These are phyloP conservation scores for Sander lucioperca DNA, from an alignment of 2,113 vertebrate species.

Conservation along the genomic window DNA sequence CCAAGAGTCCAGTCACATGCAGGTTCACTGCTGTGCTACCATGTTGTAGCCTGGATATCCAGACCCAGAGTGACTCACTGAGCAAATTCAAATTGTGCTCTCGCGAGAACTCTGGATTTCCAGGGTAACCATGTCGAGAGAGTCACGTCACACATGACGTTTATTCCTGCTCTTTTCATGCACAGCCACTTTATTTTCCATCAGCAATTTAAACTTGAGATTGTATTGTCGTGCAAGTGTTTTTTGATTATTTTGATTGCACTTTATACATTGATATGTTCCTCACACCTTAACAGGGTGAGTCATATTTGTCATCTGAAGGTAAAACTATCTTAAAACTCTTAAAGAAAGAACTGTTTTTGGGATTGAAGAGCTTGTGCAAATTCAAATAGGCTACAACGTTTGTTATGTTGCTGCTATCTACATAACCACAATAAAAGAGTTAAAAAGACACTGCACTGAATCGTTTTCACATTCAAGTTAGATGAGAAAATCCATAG, in stretches of 20 bases:
- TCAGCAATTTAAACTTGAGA: neutral
- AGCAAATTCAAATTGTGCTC: no score
- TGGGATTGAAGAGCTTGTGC: no score
- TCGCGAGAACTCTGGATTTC: no score
- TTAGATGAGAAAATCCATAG: no score
- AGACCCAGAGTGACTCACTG: no score
- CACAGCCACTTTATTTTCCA: neutral
- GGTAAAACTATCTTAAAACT: neutral
- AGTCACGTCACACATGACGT: conserved; percentile 3
- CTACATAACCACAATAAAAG: no score
- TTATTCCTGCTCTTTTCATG: neutral
- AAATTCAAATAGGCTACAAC: no score
- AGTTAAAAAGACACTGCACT: no score
- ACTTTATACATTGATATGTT: neutral
- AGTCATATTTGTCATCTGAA: neutral
- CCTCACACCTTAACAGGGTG: neutral
- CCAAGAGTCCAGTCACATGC: conserved; percentile 24
- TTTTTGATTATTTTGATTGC: neutral
- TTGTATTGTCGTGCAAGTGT: neutral
- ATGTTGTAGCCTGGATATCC: neutral
- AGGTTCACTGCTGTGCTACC: neutral
- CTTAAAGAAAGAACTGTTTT: no score
- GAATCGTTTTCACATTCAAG: no score
- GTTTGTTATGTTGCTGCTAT: no score
- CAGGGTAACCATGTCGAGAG: no score